Evolutionary conservation across 2,888 invertebrate species (phyloP).

Genomic region (Andrena fulva): DNA sequence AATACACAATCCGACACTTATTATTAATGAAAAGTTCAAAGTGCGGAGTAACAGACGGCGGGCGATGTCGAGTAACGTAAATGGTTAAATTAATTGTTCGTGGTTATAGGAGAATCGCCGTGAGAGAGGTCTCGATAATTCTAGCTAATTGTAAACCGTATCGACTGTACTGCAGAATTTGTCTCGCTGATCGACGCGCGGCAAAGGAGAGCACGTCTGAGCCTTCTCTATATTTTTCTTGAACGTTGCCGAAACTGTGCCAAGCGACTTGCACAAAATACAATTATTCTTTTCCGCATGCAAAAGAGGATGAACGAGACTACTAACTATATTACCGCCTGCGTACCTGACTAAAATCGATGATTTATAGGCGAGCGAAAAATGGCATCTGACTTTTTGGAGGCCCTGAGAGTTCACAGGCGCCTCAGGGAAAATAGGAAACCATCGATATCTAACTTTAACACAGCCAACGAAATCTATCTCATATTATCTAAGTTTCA

Average conservation of each 20-base stretch:
- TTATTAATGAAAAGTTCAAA: conserved; percentile 20
- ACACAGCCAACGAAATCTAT: conserved; percentile 37
- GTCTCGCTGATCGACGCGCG: background rate
- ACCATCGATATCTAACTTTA: conserved; percentile 9
- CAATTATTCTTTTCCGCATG: conserved; percentile 3
- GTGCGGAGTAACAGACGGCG: background rate
- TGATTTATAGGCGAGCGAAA: conserved; percentile 36
- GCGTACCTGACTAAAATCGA: conserved; percentile 65
- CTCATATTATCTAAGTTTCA: background rate
- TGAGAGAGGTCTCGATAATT: conserved; percentile 3
- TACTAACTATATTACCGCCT: conserved; percentile 43
- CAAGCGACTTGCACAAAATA: conserved; percentile 46
- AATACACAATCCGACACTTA: conserved; percentile 14
- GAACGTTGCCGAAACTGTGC: conserved; percentile 53
- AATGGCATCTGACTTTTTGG: background rate
- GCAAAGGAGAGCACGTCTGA: background rate
- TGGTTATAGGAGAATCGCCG: background rate
- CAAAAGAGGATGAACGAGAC: background rate
- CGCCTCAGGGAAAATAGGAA: background rate
- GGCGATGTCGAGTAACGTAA: conserved; percentile 7
- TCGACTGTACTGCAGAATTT: conserved; percentile 25
- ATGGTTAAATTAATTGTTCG: conserved; percentile 28
- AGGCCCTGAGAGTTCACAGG: conserved; percentile 3
- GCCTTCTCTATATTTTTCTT: background rate
- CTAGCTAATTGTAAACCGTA: conserved; percentile 24